These are phyloP conservation scores for Drosophila rubida DNA, from an alignment of 2,888 invertebrate species.

Conservation along the genomic window DNA sequence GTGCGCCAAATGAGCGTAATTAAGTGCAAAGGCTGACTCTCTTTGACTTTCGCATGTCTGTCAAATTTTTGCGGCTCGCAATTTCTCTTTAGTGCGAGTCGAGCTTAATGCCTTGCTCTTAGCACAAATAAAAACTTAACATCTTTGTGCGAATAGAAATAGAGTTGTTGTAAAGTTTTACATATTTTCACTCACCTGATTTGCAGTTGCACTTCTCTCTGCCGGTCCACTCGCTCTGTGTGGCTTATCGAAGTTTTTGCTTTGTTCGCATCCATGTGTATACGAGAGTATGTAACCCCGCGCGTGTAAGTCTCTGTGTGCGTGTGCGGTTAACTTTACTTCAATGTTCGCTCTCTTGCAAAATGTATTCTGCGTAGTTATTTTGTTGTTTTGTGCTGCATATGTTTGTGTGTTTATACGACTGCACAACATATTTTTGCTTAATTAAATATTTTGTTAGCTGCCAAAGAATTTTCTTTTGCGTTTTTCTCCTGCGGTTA, in stretches of 20 bases:
- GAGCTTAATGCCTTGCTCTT: not conserved
- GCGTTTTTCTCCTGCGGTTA: conserved; percentile 11
- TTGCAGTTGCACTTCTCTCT: conserved; percentile 23
- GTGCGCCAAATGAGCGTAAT: conserved; percentile 60
- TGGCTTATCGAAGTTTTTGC: conserved; percentile 41
- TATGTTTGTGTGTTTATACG: conserved; percentile 54
- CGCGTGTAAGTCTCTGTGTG: conserved; percentile 5
- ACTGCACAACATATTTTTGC: conserved; percentile 67
- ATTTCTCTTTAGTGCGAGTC: conserved; percentile 15
- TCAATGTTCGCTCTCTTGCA: conserved; percentile 23
- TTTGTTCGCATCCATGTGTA: conserved; percentile 11
- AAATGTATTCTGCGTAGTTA: conserved; percentile 8
- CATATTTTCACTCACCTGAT: conserved; percentile 50
- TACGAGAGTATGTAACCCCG: not conserved
- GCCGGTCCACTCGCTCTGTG: not conserved
- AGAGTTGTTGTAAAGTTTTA: conserved; percentile 48
- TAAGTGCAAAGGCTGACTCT: conserved; percentile 51
- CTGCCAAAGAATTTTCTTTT: conserved; percentile 42
- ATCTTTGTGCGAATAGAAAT: conserved; percentile 46
- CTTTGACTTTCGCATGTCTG: conserved; percentile 5
- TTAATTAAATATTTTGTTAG: conserved; percentile 75
- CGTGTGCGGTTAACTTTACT: conserved; percentile 34
- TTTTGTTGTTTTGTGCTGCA: not conserved
- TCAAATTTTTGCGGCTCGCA: conserved; percentile 33
- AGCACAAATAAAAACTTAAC: conserved; percentile 23